Evolutionary conservation across 2,113 vertebrate genomes (phyloP).

Genomic region (Erythrocercus mccallii): DNA sequence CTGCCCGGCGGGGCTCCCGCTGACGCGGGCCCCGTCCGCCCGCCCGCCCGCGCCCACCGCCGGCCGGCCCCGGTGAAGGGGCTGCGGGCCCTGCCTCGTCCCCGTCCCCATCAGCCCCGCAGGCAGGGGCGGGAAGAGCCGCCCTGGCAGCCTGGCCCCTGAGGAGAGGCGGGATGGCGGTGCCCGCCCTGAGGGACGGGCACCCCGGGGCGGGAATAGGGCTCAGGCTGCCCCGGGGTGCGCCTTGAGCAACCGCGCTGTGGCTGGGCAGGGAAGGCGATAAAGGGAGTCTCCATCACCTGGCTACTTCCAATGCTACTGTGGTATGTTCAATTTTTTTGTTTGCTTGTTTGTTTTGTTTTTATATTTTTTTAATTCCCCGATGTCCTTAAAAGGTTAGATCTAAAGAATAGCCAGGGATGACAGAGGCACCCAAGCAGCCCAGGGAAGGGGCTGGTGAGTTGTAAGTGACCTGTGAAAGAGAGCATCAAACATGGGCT

Average conservation of each 20-base stretch:
- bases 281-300: neutral
- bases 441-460: rapidly evolving
- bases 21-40: neutral
- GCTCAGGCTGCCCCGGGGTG: neutral
- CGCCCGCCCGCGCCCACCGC: neutral
- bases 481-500: neutral
- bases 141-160: no score
- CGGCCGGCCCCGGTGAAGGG: neutral
- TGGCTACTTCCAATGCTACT: neutral
- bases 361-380: neutral
- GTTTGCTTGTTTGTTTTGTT: no score
- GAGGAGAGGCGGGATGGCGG: no score
- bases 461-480: neutral
- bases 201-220: no score
- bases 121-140: neutral
- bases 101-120: no score
- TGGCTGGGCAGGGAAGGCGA: neutral
- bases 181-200: neutral
- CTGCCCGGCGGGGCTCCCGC: neutral
- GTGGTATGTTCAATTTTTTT: neutral
- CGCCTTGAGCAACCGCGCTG: rapidly evolving
- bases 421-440: neutral
- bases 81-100: neutral
- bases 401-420: rapidly evolving
- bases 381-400: neutral